These are phyloP conservation scores for Catonia carolina DNA, from an alignment of 2,888 invertebrate genomes.

Conservation along the genomic window DNA sequence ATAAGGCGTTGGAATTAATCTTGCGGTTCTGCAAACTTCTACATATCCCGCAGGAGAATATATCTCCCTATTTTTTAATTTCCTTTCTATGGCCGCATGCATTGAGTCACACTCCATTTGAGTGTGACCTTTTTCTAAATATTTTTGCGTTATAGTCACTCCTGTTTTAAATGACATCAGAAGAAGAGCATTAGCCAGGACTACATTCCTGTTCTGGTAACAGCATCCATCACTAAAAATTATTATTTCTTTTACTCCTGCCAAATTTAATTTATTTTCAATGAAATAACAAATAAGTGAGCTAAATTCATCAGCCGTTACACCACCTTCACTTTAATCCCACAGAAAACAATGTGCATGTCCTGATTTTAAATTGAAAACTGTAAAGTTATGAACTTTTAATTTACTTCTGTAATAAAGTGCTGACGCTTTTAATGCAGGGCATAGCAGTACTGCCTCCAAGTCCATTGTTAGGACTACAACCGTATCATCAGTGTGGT, in stretches of 20 bases:
- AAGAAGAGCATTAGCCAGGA: background rate
- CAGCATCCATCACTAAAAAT: conserved; percentile 9
- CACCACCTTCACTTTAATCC: conserved; percentile 1
- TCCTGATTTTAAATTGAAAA: conserved; percentile 1
- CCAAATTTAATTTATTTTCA: conserved; percentile 12
- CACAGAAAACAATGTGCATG: conserved; percentile 3
- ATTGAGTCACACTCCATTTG: too few relatives aligned
- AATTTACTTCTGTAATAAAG: conserved; percentile 17
- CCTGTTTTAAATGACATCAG: background rate
- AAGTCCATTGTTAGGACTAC: background rate
- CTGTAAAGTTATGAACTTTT: conserved; percentile 19
- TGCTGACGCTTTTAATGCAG: conserved; percentile 11
- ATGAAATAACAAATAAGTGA: conserved; percentile 15
- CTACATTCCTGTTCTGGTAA: conserved; percentile 9
- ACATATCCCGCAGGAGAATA: conserved; percentile 4
- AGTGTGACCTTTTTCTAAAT: conserved; percentile 8
- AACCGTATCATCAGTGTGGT: conserved; percentile 5
- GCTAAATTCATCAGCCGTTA: conserved; percentile 15
- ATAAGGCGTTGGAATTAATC: conserved; percentile 17
- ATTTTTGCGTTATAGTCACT: background rate
- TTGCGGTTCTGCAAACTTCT: background rate
- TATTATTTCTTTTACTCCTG: background rate
- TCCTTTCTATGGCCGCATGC: conserved; percentile 11
- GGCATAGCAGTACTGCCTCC: conserved; percentile 16
- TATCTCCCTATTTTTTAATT: conserved; percentile 1